A percentile compares a stretch with the other conserved stretches of the same genome.
Evolutionary conservation across 1,140 invertebrate genomes (phyloP).

Genomic region (Asobara japonica): DNA sequence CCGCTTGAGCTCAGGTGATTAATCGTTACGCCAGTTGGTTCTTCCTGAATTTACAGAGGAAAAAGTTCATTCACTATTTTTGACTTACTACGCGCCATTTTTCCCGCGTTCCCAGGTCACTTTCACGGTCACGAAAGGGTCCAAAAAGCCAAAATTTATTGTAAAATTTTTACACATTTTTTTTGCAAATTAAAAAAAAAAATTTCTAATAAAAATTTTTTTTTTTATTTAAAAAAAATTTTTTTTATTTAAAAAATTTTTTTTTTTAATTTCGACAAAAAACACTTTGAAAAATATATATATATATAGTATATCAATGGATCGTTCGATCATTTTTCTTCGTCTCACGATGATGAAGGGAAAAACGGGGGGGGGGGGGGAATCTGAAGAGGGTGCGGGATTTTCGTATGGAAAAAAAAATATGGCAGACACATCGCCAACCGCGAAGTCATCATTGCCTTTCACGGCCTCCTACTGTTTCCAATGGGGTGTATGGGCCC

Average conservation of each 20-base stretch:
- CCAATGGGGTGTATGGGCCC: constrained; percentile 19
- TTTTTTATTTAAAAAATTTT: no score
- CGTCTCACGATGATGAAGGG: neutral
- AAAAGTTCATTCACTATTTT: no score
- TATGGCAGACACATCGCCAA: constrained; percentile 5
- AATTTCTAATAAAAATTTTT: neutral
- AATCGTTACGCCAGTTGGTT: neutral
- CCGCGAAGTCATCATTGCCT: constrained; percentile 36
- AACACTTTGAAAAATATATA: no score
- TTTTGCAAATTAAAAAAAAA: neutral
- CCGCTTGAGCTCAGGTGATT: constrained; percentile 1
- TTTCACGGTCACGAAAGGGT: no score
- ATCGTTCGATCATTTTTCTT: neutral
- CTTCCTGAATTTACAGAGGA: neutral
- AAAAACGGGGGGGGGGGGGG: neutral
- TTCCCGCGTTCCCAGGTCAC: no score
- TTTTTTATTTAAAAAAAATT: no score
- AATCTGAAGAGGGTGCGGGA: neutral
- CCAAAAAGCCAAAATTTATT: neutral
- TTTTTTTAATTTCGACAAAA: no score
- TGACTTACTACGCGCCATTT: no score
- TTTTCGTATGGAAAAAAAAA: neutral
- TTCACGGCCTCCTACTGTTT: constrained; percentile 42
- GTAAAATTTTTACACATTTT: neutral
- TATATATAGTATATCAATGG: no score